Evolutionary conservation across 2,113 vertebrate genomes (phyloP).

Genomic region (Anguilla japonica): DNA sequence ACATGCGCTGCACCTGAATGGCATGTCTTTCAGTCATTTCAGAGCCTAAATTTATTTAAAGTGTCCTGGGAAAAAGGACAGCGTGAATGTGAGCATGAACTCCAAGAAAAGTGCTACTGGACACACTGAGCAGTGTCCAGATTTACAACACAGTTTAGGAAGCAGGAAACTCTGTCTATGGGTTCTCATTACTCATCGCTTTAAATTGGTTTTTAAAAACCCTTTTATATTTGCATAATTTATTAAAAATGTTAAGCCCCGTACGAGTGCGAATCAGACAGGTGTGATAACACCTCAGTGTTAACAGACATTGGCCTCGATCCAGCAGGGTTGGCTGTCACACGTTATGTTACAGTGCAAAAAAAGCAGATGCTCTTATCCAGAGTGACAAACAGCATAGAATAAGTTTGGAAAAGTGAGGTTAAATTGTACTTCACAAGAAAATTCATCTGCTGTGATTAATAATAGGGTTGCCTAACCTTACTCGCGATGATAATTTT

Average conservation of each 20-base stretch:
- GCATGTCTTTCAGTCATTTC: not conserved
- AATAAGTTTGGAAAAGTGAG: not conserved
- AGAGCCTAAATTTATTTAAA: not conserved
- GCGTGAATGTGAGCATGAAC: not conserved
- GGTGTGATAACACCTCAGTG: not conserved
- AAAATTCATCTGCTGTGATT: no score
- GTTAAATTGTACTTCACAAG: not conserved
- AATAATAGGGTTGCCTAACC: no score
- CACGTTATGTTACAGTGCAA: no score
- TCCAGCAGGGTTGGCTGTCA: not conserved
- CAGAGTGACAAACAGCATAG: not conserved
- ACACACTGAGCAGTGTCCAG: not conserved
- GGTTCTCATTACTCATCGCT: not conserved
- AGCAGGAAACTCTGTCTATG: not conserved
- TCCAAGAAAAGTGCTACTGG: not conserved
- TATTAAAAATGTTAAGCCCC: not conserved
- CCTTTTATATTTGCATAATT: not conserved
- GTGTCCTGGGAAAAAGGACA: not conserved
- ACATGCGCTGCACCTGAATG: no score
- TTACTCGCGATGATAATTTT: no score
- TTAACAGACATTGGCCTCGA: not conserved
- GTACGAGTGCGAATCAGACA: not conserved
- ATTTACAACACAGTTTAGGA: not conserved
- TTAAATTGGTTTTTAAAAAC: not conserved
- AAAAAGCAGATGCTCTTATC: no score